phyloP scores from a whole-genome alignment of 2,888 invertebrate genomes.

The Sminthurinus aureus region DNA sequence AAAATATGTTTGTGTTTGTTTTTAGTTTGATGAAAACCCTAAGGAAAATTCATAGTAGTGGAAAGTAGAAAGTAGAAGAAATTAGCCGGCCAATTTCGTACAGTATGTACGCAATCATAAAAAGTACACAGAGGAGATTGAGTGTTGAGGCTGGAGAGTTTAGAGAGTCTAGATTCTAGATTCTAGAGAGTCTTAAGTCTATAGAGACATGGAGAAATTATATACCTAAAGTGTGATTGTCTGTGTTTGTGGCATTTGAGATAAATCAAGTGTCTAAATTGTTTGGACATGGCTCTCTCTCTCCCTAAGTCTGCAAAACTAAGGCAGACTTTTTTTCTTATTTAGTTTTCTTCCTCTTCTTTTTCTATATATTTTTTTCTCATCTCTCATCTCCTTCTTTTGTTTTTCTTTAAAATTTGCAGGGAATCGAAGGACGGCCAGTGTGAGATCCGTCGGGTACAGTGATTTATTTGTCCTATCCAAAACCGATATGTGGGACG shows the following conservation, averaged over 20 bases:
- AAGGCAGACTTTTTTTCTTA: too few species aligned
- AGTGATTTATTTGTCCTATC: constrained; percentile 98
- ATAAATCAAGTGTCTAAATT: not conserved
- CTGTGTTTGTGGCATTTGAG: not conserved
- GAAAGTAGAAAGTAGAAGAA: constrained; percentile 3
- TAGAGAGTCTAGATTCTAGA: not conserved
- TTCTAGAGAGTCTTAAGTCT: not conserved
- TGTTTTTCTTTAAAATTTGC: constrained; percentile 60
- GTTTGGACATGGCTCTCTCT: not conserved
- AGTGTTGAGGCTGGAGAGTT: not conserved
- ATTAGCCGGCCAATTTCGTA: not conserved
- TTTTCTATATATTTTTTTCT: constrained; percentile 14
- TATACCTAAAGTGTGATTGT: too few species aligned
- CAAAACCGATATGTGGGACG: constrained; percentile 99
- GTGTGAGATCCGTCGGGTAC: constrained; percentile 97
- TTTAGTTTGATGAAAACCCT: constrained; percentile 10
- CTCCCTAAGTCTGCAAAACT: not conserved
- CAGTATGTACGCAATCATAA: not conserved
- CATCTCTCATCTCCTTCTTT: constrained; percentile 1
- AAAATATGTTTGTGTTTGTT: not conserved
- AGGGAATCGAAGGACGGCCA: constrained; percentile 98
- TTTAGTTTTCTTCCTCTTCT: too few species aligned
- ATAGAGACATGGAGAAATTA: not conserved
- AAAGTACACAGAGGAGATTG: not conserved
- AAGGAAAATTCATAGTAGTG: not conserved